Evolutionary conservation across 2,797 vertebrate species (phyloP).

Genomic region (Lepilemur septentrionalis): DNA sequence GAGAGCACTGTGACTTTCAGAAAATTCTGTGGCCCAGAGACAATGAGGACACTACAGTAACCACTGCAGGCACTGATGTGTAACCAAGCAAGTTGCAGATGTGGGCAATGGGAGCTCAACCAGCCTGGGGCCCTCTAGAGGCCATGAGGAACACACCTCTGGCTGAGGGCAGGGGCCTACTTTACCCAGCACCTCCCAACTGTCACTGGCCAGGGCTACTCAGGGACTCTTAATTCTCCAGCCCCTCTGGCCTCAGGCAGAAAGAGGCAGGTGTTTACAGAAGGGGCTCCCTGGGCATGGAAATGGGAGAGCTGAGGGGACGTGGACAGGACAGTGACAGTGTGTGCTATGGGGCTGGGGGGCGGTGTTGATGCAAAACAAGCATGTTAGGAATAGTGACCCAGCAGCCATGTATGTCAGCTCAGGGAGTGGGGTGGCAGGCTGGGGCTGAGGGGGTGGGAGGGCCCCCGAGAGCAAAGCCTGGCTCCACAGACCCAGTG

Average conservation of each 20-base stretch:
- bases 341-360: not conserved
- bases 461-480: no score
- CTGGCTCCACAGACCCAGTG: not conserved
- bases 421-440: not conserved
- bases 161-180: no score
- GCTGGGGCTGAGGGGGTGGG: not conserved
- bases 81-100: not conserved
- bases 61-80: not conserved
- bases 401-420: not conserved
- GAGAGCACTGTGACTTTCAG: not conserved
- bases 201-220: not conserved
- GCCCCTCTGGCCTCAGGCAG: not conserved
- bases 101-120: not conserved
- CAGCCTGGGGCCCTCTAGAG: not conserved
- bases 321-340: not conserved
- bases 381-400: not conserved
- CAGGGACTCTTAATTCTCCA: not conserved
- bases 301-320: not conserved
- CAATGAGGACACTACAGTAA: not conserved
- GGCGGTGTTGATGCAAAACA: no score
- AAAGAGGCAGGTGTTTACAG: not conserved
- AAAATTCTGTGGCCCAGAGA: not conserved
- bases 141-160: not conserved
- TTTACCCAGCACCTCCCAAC: not conserved
- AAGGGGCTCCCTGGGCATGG: not conserved